Conservation (phyloP, 2,888 invertebrate genomes). For the Nematopogon swammerdamellus region DNA sequence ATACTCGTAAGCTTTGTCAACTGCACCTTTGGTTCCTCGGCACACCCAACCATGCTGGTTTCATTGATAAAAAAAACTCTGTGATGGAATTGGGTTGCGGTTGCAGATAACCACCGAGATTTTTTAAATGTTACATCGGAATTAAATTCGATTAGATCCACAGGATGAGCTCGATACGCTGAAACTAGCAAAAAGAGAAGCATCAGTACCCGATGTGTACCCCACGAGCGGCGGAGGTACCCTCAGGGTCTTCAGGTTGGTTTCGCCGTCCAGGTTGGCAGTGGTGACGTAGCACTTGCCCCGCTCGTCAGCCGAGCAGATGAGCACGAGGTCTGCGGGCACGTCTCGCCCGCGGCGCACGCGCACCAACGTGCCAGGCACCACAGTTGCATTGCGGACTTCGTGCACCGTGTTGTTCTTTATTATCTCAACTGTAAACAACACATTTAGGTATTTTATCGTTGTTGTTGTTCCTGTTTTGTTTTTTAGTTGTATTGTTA, state of each 20-base stretch:
- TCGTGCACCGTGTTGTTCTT: constrained; percentile 52
- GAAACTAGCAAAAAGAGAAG: too few relatives aligned
- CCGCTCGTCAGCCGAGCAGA: constrained; percentile 65
- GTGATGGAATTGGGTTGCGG: too few relatives aligned
- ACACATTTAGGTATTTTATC: too few relatives aligned
- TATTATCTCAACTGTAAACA: constrained; percentile 50
- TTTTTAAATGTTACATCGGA: too few relatives aligned
- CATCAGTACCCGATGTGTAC: constrained; percentile 43
- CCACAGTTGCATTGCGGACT: constrained; percentile 55
- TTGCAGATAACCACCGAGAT: too few relatives aligned
- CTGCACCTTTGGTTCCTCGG: too few relatives aligned
- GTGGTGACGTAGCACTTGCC: constrained; percentile 78
- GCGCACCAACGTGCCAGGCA: constrained; percentile 74
- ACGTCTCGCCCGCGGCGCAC: constrained; percentile 71
- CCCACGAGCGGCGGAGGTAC: constrained; percentile 40
- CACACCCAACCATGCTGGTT: too few relatives aligned
- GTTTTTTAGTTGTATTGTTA: too few relatives aligned
- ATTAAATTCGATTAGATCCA: too few relatives aligned
- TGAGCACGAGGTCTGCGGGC: constrained; percentile 76
- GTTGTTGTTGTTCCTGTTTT: not conserved
- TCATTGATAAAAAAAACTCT: too few relatives aligned
- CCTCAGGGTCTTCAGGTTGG: constrained; percentile 65
- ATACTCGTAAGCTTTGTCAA: too few relatives aligned
- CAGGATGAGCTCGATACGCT: too few relatives aligned
- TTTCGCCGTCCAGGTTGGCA: constrained; percentile 84